These are phyloP conservation scores for Morus bassanus DNA, from an alignment of 2,797 vertebrate genomes.

Conservation along the genomic window DNA sequence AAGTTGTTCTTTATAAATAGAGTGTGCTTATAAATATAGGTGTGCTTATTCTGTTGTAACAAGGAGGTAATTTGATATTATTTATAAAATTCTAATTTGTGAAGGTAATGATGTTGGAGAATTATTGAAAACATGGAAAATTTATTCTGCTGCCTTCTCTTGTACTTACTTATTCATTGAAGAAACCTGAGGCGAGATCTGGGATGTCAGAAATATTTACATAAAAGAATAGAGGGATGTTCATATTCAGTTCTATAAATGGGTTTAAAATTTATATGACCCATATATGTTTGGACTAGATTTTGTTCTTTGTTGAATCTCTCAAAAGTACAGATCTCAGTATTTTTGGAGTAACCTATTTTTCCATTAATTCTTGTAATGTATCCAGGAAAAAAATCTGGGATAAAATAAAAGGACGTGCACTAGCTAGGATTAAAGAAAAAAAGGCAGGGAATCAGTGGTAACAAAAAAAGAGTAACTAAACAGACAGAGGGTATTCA, in stretches of 20 bases:
- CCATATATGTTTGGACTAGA: background rate
- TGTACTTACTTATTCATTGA: background rate
- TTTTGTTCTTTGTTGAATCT: background rate
- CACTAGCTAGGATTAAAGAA: background rate
- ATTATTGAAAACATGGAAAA: background rate
- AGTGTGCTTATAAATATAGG: background rate
- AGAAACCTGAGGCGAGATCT: background rate
- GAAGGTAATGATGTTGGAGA: background rate
- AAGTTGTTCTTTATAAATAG: background rate
- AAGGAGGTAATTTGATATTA: background rate
- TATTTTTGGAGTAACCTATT: background rate
- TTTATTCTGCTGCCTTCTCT: background rate
- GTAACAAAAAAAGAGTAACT: background rate
- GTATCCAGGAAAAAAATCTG: background rate
- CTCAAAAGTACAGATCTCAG: background rate
- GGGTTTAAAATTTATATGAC: background rate
- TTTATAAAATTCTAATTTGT: background rate
- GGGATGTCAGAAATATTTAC: background rate
- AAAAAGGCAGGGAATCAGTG: background rate
- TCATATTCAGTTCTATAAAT: background rate
- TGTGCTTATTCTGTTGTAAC: background rate
- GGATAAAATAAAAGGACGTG: background rate
- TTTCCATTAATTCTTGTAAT: background rate
- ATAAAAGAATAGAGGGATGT: background rate
- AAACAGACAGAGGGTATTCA: background rate